These are phyloP conservation scores for Laticauda laticaudata DNA, from an alignment of 2,113 vertebrate species.

Conservation along the genomic window DNA sequence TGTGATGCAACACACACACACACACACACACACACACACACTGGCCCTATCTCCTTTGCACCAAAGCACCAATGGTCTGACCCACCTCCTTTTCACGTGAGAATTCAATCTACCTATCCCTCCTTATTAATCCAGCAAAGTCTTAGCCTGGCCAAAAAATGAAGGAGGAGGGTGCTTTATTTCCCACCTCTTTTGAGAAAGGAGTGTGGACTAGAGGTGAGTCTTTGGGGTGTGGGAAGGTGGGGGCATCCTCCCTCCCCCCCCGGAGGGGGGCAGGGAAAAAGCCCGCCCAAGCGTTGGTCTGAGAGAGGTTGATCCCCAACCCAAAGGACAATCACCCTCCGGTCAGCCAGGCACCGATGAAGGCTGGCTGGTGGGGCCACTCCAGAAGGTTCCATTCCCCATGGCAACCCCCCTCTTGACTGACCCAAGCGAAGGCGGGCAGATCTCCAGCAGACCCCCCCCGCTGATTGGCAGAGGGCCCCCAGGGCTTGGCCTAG, in stretches of 20 bases:
- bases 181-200: not conserved
- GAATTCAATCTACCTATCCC: not conserved
- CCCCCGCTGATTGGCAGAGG: not conserved
- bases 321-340: not conserved
- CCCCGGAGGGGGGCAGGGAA: not conserved
- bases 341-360: not conserved
- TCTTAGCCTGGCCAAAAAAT: not conserved
- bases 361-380: not conserved
- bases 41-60: not conserved
- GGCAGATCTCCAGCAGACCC: too few species aligned
- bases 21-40: not conserved
- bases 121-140: not conserved
- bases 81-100: not conserved
- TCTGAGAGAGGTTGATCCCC: not conserved
- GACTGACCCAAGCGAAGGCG: not conserved
- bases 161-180: not conserved
- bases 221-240: not conserved
- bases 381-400: not conserved
- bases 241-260: not conserved
- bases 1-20: not conserved
- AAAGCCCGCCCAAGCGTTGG: not conserved
- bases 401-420: not conserved
- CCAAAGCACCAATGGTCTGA: not conserved
- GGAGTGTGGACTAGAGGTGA: not conserved
- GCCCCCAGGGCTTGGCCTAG: not conserved